Evolutionary conservation across 2,113 vertebrate genomes (phyloP), one percentile per base, ranked within the genome.

Genomic region (Antigone vipio): DNA sequence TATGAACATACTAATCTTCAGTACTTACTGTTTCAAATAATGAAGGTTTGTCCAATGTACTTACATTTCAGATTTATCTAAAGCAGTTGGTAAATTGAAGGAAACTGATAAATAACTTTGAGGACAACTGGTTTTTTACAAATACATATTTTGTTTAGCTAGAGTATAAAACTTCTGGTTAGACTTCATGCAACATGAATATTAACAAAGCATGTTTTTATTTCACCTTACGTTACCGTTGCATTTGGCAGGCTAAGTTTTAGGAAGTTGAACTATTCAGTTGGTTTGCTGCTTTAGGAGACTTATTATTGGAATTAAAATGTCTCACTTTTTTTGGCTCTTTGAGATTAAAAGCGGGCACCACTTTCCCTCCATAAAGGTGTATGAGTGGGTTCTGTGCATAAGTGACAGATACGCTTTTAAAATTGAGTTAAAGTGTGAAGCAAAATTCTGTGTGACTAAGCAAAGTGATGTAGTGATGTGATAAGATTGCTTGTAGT

Each of bases 371-470:
- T 88, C 21, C 23, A 2, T 45, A 66, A 62, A 92, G 86, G 38
- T 91, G 5, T 45, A 9, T 71, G 89, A 77, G 72, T 88, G 58
- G 49, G 32, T 62, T 93, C 78, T 85, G 21, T 79, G 66, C 85
- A 42, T 78, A 69, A 93, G 81, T 32, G 75, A 26, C 15, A 87
- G 56, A 85, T 50, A 71, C 0, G 5, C 58, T 88, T 95, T 62
- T 89, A 88, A 91, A 73, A 85, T 71, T 91, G 45, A 69, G 32
- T 88, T 79, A 1, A 76, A 77, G 78, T 88, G 78, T 2, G 14
- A 93, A 94, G 30, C 44, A 85, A 47, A 92, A 52, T 44, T 62
- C 62, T 72, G 80, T 63, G 52, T 95, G 89, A 91, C 89, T 92
- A 89, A 92, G 83, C 67, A 56, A 59, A 85, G 87, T 13, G 84